phyloP scores from a whole-genome alignment of 2,888 invertebrate genomes.

The Hipparchia semele region DNA sequence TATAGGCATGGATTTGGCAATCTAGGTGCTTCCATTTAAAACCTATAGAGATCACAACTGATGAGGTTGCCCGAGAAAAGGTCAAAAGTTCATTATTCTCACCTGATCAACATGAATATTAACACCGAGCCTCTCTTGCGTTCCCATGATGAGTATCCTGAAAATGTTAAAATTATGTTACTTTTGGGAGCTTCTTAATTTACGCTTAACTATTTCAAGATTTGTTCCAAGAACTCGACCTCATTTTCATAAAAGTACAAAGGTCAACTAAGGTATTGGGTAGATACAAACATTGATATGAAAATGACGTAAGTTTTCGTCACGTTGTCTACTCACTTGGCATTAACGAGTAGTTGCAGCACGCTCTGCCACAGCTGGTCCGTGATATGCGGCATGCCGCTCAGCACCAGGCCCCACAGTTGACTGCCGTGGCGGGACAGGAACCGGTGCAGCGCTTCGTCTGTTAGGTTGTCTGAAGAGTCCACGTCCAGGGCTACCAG shows the following conservation, averaged over 20 bases:
- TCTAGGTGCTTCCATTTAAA: too few relatives aligned
- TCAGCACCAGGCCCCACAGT: constrained; percentile 93
- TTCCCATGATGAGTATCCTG: constrained; percentile 98
- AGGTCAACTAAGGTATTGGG: too few relatives aligned
- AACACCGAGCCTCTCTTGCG: constrained; percentile 96
- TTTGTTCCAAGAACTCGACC: too few relatives aligned
- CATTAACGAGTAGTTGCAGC: constrained; percentile 94
- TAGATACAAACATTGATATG: too few relatives aligned
- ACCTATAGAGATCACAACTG: background rate
- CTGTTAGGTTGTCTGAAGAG: constrained; percentile 96
- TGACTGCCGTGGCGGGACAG: constrained; percentile 94
- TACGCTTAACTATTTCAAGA: background rate
- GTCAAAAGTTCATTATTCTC: background rate
- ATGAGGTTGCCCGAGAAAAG: background rate
- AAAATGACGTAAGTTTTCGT: background rate
- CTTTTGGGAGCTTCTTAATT: background rate
- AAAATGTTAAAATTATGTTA: background rate
- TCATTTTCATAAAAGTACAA: too few relatives aligned
- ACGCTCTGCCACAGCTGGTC: constrained; percentile 99
- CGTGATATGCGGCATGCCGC: constrained; percentile 98
- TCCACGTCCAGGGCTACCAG: constrained; percentile 96
- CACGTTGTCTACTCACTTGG: constrained; percentile 93
- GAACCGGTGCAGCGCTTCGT: constrained; percentile 96
- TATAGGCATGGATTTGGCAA: too few relatives aligned
- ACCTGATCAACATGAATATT: constrained; percentile 97